Percentiles rank a stretch among this genome's conserved stretches.
phyloP scores from a whole-genome alignment of 2,797 vertebrate genomes.

The Melanogrammus aeglefinus region DNA sequence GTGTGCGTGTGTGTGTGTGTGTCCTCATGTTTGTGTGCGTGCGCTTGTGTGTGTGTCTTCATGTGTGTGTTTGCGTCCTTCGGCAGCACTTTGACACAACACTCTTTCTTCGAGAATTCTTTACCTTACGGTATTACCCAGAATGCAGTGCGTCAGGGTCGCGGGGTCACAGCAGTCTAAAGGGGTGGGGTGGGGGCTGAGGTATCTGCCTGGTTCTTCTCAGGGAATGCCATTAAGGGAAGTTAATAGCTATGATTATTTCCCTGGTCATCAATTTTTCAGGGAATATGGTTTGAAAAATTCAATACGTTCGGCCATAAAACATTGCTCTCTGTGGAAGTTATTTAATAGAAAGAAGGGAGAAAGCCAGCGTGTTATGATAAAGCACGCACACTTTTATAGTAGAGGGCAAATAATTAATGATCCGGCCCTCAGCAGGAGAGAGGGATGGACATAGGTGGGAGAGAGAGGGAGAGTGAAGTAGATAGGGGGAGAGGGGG shows the following conservation, averaged over 20 bases:
- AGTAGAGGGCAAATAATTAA: conserved; percentile 29
- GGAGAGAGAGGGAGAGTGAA: background rate
- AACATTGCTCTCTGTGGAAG: conserved; percentile 18
- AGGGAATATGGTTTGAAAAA: conserved; percentile 29
- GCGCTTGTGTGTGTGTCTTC: background rate
- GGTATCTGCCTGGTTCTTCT: background rate
- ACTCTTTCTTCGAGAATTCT: background rate
- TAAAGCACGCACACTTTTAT: conserved; percentile 24
- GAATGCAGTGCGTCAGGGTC: background rate
- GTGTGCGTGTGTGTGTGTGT: too few relatives aligned
- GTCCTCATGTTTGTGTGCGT: background rate
- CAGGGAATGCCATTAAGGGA: conserved; percentile 23
- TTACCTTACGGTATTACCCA: background rate
- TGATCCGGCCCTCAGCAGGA: conserved; percentile 16
- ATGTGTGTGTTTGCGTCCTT: background rate
- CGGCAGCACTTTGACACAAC: background rate
- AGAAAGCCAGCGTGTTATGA: conserved; percentile 23
- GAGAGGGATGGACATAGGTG: background rate
- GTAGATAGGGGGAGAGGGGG: background rate
- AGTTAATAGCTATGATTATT: conserved; percentile 33
- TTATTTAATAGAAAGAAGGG: conserved; percentile 27
- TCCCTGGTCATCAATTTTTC: conserved; percentile 26
- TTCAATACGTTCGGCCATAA: conserved; percentile 15
- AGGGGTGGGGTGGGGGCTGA: conserved; percentile 4
- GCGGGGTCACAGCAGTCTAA: background rate